Evolutionary conservation across 2,797 vertebrate species (phyloP).

Genomic region (Sebastes nivosus): DNA sequence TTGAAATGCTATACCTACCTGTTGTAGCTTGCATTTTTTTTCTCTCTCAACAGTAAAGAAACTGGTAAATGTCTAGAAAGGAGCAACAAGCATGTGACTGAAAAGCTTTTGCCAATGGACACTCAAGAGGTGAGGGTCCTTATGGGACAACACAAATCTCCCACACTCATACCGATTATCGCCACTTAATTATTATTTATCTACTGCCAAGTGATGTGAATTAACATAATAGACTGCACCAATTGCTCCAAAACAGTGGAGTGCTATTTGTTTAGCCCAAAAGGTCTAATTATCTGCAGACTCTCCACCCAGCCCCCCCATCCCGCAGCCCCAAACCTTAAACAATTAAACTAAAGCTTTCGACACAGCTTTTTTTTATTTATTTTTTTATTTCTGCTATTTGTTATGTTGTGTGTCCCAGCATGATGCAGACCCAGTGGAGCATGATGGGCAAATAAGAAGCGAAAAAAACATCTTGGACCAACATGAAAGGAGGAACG

Average conservation of each 20-base stretch:
- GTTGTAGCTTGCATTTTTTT: background rate
- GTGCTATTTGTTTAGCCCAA: conserved; percentile 69
- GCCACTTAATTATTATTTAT: conserved; percentile 69
- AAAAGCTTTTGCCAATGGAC: conserved; percentile 19
- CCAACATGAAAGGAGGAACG: conserved; percentile 56
- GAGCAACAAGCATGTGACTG: conserved; percentile 11
- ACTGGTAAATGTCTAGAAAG: background rate
- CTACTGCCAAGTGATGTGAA: conserved; percentile 51
- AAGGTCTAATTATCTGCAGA: conserved; percentile 73
- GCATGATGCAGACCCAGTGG: conserved; percentile 22
- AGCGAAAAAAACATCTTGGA: conserved; percentile 41
- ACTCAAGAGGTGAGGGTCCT: conserved; percentile 36
- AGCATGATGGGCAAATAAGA: conserved; percentile 41
- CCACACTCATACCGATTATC: conserved; percentile 42
- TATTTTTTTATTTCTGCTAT: conserved; percentile 7
- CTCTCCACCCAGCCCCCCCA: conserved; percentile 5
- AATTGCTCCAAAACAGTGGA: conserved; percentile 54
- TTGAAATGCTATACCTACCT: conserved; percentile 3
- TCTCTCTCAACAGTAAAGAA: background rate
- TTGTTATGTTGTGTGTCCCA: conserved; percentile 21
- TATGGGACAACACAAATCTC: conserved; percentile 23
- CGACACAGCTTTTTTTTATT: background rate
- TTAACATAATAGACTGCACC: conserved; percentile 52
- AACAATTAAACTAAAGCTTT: conserved; percentile 51
- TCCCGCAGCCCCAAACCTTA: conserved; percentile 6